A percentile compares a stretch with the other conserved stretches of the same genome.
phyloP scores from a whole-genome alignment of 2,113 vertebrate genomes.

The Leptodactylus fuscus region DNA sequence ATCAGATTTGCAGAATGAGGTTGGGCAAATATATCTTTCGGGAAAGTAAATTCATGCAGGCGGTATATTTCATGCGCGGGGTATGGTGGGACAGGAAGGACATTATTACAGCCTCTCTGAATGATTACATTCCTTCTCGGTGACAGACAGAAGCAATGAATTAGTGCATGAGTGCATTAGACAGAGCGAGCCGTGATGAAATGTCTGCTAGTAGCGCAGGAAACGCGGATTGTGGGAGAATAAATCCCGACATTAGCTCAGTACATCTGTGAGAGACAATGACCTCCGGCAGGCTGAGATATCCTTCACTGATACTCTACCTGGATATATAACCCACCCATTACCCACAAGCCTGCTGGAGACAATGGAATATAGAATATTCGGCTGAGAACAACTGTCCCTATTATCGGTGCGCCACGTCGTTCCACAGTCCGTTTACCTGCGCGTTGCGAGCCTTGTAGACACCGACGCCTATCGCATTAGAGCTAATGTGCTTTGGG shows the following conservation, averaged over 20 bases:
- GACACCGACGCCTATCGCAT: too few relatives aligned
- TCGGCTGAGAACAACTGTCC: too few relatives aligned
- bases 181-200: constrained; percentile 29
- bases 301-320: constrained; percentile 10
- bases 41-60: not conserved
- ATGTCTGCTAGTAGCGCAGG: constrained; percentile 27
- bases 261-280: constrained; percentile 28
- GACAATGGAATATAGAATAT: not conserved
- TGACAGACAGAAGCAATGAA: constrained; percentile 55
- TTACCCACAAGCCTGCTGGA: not conserved
- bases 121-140: constrained; percentile 34
- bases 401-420: too few relatives aligned
- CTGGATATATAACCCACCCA: not conserved
- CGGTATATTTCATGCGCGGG: constrained; percentile 8
- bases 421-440: too few relatives aligned
- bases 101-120: constrained; percentile 46
- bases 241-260: constrained; percentile 39
- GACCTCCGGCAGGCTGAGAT: constrained; percentile 17
- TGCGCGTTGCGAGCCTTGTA: too few relatives aligned
- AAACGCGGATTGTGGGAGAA: constrained; percentile 15
- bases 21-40: constrained; percentile 1
- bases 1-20: constrained; percentile 26
- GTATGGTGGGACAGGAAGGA: constrained; percentile 22
- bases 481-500: too few relatives aligned
- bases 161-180: constrained; percentile 46